Evolutionary conservation across 2,797 vertebrate species (phyloP), one percentile per base, ranked within the genome.

Genomic region (Gymnothorax javanicus): DNA sequence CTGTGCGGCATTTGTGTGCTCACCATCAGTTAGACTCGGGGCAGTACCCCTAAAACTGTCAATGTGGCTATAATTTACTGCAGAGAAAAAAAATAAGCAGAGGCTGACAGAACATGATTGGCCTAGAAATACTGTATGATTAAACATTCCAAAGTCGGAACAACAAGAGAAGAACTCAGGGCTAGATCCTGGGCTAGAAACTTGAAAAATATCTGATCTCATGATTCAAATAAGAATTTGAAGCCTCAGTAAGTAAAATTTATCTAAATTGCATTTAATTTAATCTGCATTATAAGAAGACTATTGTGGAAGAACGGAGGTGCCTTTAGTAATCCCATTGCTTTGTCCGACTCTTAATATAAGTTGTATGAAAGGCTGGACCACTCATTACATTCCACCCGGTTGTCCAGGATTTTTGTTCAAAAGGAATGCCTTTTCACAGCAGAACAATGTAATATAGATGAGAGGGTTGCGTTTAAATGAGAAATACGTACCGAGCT

Each of bases 241-340:
- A 69, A 69, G 23, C n/a, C 4, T 69, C 23, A 0, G 25, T n/a
- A 25, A 62, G 60, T n/a, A 25, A 62, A 17, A 11, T 62, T 62
- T 2, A 69, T 69, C 64, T 67, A n/a, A 67, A 67, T 15, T 20
- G 1, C 64, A 67, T 92, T 94, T 93, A 93, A 90, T 94, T 94
- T 13, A 7, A 81, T 54, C 92, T 91, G 90, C 77, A 87, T 91
- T 91, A 91, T 92, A 92, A 89, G 90, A 87, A 89, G 71, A 90
- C 89, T 88, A 92, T 93, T 93, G 91, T 92, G 87, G 85, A 86
- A 9, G 86, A 0, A 13, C 79, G 89, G 84, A 92, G 93, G 92
- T 92, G 91, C 91, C 93, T 94, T 93, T 91, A 90, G 90, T 89
- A 86, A 89, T 91, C 90, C 90, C 89, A 89, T 91, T 92, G 89